phyloP scores from a whole-genome alignment of 2,797 vertebrate genomes.

The Paguma larvata region DNA sequence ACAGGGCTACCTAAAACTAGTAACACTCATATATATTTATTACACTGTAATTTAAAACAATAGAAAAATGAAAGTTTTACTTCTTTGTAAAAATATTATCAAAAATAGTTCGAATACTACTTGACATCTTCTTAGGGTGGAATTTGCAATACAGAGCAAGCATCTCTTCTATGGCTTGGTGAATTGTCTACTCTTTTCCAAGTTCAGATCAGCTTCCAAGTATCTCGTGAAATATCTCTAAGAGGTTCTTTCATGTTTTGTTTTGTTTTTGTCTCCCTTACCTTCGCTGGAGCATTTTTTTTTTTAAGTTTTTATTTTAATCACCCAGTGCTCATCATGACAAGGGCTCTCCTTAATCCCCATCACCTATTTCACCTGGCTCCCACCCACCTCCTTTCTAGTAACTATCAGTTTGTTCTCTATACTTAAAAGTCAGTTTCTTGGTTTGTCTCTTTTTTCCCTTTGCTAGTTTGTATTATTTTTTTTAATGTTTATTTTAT shows the following conservation, averaged over 20 bases:
- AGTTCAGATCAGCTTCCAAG: neutral
- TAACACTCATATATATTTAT: neutral
- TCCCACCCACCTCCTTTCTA: neutral
- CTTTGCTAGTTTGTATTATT: neutral
- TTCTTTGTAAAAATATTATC: neutral
- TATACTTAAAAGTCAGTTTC: neutral
- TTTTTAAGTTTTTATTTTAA: neutral
- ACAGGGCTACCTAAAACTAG: neutral
- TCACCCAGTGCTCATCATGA: neutral
- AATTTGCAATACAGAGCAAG: neutral
- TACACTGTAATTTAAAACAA: neutral
- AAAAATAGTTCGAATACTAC: neutral
- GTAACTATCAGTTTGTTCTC: neutral
- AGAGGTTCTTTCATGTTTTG: neutral
- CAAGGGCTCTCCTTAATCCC: neutral
- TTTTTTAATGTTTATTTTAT: too few species aligned
- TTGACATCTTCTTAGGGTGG: neutral
- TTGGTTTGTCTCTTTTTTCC: neutral
- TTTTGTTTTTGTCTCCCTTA: neutral
- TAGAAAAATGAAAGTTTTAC: neutral
- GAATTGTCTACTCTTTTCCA: neutral
- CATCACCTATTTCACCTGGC: neutral
- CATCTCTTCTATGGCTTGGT: neutral
- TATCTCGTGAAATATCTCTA: neutral
- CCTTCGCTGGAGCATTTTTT: neutral